phyloP scores from a whole-genome alignment of 1,140 invertebrate genomes.

The Rhizoglyphus robini region DNA sequence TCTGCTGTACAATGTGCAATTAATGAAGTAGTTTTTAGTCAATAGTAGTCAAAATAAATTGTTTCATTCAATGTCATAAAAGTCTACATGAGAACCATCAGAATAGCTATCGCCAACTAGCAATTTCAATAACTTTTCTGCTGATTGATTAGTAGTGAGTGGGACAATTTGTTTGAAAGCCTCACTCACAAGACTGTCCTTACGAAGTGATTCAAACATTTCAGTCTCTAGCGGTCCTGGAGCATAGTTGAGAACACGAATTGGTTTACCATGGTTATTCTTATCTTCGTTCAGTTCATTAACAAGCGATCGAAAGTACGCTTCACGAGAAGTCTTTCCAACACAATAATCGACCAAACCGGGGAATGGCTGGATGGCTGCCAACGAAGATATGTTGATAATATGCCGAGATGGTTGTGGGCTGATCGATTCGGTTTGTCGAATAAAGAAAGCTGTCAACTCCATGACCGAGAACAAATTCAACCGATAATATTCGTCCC shows the following conservation, averaged over 20 bases:
- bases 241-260: constrained; percentile 69
- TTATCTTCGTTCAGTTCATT: constrained; percentile 49
- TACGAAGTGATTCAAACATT: constrained; percentile 57
- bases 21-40: no score
- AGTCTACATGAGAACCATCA: constrained; percentile 72
- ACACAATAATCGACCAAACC: constrained; percentile 64
- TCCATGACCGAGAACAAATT: constrained; percentile 64
- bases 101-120: constrained; percentile 56
- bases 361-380: constrained; percentile 56
- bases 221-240: constrained; percentile 83
- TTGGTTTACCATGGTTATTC: neutral
- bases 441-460: constrained; percentile 61
- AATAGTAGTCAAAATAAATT: neutral
- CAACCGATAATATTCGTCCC: constrained; percentile 49
- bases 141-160: constrained; percentile 51
- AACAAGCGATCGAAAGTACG: constrained; percentile 70
- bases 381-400: constrained; percentile 76
- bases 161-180: constrained; percentile 23
- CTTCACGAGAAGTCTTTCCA: constrained; percentile 70
- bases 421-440: constrained; percentile 28
- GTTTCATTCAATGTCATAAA: constrained; percentile 36
- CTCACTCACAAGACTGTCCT: constrained; percentile 45
- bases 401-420: constrained; percentile 32
- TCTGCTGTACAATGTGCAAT: neutral
- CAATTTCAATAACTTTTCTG: constrained; percentile 53